Evolutionary conservation across 1,140 invertebrate species (phyloP).

Genomic region (Eueides isabella): DNA sequence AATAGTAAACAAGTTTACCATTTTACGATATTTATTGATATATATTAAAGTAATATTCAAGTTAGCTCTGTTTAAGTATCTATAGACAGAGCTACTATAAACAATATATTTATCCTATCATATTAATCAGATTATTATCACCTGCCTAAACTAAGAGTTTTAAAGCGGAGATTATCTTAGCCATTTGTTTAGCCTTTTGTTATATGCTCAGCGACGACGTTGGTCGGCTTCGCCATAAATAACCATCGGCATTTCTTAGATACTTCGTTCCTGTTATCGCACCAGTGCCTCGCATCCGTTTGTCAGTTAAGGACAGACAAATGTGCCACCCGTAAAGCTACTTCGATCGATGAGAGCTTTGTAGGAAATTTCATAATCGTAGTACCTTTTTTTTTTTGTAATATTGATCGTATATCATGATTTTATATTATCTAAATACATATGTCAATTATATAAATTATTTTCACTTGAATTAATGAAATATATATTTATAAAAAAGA

Average conservation of each 20-base stretch:
- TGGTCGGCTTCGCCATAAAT: constrained; percentile 69
- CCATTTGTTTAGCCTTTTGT: constrained; percentile 79
- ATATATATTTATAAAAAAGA: too few species aligned
- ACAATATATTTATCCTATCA: constrained; percentile 19
- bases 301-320: constrained; percentile 68
- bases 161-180: constrained; percentile 67
- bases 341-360: constrained; percentile 30
- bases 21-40: too few species aligned
- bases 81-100: not conserved
- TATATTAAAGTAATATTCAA: too few species aligned
- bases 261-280: constrained; percentile 72
- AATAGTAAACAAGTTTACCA: not conserved
- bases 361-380: constrained; percentile 2
- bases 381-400: not conserved
- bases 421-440: not conserved
- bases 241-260: constrained; percentile 75
- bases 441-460: too few species aligned
- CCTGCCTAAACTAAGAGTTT: constrained; percentile 44
- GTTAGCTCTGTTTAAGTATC: not conserved
- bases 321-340: constrained; percentile 72
- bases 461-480: too few species aligned
- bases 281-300: constrained; percentile 69
- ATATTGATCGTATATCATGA: not conserved
- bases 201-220: constrained; percentile 55
- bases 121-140: constrained; percentile 40